These are phyloP conservation scores for Drosophila hamatofila DNA, from an alignment of 2,888 invertebrate species.

Conservation along the genomic window DNA sequence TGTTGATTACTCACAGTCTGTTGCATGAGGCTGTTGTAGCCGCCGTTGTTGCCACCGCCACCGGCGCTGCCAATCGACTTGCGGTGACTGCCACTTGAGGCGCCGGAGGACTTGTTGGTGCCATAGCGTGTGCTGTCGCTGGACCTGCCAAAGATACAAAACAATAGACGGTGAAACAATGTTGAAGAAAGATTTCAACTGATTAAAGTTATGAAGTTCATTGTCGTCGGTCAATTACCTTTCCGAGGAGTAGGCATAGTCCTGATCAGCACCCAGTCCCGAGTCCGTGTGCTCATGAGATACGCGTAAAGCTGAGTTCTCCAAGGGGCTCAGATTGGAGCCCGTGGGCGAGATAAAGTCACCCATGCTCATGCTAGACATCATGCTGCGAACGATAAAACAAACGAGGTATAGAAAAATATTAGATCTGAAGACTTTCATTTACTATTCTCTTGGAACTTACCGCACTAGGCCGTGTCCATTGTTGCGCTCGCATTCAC, in stretches of 20 bases:
- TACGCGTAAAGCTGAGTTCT: constrained; percentile 86
- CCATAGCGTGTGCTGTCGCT: constrained; percentile 88
- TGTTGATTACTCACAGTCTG: constrained; percentile 85
- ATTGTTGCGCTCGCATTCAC: constrained; percentile 86
- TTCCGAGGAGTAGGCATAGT: constrained; percentile 90
- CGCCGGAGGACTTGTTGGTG: constrained; percentile 85
- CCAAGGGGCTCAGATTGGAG: constrained; percentile 84
- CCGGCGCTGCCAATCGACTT: constrained; percentile 82
- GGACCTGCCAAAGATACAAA: constrained; percentile 82
- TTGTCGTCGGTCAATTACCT: constrained; percentile 85
- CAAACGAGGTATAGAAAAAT: background rate
- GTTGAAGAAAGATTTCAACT: background rate
- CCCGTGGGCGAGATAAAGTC: constrained; percentile 85
- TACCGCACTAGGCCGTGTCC: constrained; percentile 85
- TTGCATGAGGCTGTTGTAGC: constrained; percentile 84
- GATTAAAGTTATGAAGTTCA: background rate
- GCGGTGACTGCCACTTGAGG: constrained; percentile 85
- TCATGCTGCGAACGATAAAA: constrained; percentile 81
- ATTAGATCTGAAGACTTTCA: background rate
- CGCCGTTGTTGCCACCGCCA: constrained; percentile 66
- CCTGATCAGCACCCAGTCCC: constrained; percentile 91
- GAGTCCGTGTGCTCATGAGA: constrained; percentile 92
- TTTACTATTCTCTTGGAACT: constrained; percentile 26
- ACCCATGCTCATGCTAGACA: constrained; percentile 86
- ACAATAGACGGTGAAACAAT: background rate